Conservation (phyloP, 37 sponge, comb jelly and placozoan species). For the Petrosia ficiformis region DNA sequence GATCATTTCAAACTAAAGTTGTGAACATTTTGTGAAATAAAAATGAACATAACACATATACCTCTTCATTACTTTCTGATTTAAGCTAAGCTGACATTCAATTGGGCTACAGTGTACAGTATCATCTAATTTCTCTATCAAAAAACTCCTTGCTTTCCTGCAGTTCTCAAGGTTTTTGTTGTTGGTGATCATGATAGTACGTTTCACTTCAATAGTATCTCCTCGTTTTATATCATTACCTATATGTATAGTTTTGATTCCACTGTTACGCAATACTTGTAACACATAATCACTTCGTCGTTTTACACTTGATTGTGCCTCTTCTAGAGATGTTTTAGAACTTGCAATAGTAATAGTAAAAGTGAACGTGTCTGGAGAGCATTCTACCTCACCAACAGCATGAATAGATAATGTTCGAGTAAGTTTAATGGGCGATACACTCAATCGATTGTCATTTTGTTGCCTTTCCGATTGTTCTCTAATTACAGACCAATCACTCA, state of each 20-base stretch:
- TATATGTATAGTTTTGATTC: slow-evolving; percentile 22
- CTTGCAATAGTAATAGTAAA: slow-evolving; percentile 38
- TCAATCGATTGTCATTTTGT: neutral
- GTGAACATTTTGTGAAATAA: too few species aligned
- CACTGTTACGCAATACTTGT: slow-evolving; percentile 59
- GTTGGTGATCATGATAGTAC: neutral
- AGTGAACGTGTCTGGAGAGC: slow-evolving; percentile 31
- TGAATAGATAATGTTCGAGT: slow-evolving; percentile 43
- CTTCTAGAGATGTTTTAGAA: slow-evolving; percentile 48
- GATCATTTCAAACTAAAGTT: too few species aligned
- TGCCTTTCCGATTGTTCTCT: neutral
- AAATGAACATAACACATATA: too few species aligned
- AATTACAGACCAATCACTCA: too few species aligned
- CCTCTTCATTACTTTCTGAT: slow-evolving; percentile 35
- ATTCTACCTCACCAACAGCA: slow-evolving; percentile 26
- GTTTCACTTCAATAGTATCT: neutral
- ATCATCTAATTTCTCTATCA: slow-evolving; percentile 69
- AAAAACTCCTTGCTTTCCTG: slow-evolving; percentile 36
- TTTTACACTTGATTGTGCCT: slow-evolving; percentile 59
- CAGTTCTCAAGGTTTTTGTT: slow-evolving; percentile 4
- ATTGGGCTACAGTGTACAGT: slow-evolving; percentile 33
- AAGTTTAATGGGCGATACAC: neutral
- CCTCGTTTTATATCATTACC: too few species aligned
- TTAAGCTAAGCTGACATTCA: slow-evolving; percentile 14
- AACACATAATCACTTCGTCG: slow-evolving; percentile 62